Evolutionary conservation across 2,113 vertebrate species (phyloP).

Genomic region (Etheostoma cragini): DNA sequence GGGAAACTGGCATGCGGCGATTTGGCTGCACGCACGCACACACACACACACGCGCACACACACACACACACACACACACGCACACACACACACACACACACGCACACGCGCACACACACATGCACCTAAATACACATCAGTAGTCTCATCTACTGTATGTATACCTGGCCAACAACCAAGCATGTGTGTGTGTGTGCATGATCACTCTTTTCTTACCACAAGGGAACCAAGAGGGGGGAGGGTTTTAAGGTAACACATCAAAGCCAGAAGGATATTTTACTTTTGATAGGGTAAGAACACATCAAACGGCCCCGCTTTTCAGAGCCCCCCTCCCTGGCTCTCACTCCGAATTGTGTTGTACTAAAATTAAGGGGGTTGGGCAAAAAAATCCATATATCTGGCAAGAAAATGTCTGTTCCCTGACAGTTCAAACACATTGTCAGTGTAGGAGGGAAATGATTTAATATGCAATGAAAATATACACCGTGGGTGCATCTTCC

Average conservation of each 20-base stretch:
- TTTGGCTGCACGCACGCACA: constrained; percentile 20
- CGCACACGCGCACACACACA: constrained; percentile 8
- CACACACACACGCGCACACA: constrained; percentile 1
- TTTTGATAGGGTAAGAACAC: constrained; percentile 72
- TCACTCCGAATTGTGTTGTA: constrained; percentile 67
- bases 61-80: constrained; percentile 21
- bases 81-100: constrained; percentile 12
- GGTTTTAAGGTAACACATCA: constrained; percentile 74
- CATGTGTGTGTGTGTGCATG: constrained; percentile 25
- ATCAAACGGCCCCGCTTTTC: constrained; percentile 69
- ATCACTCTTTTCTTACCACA: constrained; percentile 46
- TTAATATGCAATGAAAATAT: constrained; percentile 72
- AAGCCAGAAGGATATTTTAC: constrained; percentile 72
- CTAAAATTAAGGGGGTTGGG: constrained; percentile 72
- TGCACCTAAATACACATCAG: neutral
- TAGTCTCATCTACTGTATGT: constrained; percentile 2
- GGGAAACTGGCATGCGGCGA: constrained; percentile 52
- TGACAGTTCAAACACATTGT: constrained; percentile 79
- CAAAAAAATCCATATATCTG: constrained; percentile 74
- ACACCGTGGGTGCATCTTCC: constrained; percentile 44
- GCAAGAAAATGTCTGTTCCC: constrained; percentile 56
- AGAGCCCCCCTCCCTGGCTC: neutral
- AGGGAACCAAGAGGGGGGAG: constrained; percentile 18
- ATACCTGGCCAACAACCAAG: constrained; percentile 41
- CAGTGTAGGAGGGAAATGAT: constrained; percentile 58